phyloP scores from a whole-genome alignment of 2,888 invertebrate species.

The Leptodirus hochenwartii region DNA sequence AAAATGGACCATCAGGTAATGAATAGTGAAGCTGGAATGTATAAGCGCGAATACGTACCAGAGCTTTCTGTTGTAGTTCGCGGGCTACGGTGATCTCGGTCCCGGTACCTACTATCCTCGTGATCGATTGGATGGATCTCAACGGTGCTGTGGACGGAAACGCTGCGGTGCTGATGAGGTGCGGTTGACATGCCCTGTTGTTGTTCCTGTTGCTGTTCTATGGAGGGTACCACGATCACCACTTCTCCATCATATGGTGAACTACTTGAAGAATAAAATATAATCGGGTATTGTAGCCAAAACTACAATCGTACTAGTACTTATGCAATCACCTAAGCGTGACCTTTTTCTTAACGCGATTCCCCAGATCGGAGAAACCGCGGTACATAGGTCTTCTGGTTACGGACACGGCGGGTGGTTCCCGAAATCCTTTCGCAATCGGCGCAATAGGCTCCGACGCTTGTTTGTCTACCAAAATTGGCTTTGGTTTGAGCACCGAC shows the following conservation, averaged over 20 bases:
- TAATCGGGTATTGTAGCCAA: slow-evolving; percentile 6
- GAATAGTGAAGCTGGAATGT: too few relatives aligned
- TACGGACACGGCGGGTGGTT: slow-evolving; percentile 27
- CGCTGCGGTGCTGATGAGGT: background rate
- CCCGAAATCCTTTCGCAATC: slow-evolving; percentile 35
- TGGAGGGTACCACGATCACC: slow-evolving; percentile 33
- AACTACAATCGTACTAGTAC: background rate
- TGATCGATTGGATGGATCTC: too few relatives aligned
- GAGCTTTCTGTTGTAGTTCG: slow-evolving; percentile 44
- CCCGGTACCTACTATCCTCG: too few relatives aligned
- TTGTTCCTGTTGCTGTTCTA: slow-evolving; percentile 21
- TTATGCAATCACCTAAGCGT: slow-evolving; percentile 47
- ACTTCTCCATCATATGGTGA: slow-evolving; percentile 28
- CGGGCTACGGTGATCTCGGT: slow-evolving; percentile 35
- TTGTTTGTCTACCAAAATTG: slow-evolving; percentile 58
- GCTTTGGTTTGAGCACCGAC: slow-evolving; percentile 31
- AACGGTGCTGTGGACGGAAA: slow-evolving; percentile 10
- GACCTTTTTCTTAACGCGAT: slow-evolving; percentile 66
- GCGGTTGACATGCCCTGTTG: slow-evolving; percentile 6
- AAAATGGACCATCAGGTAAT: too few relatives aligned
- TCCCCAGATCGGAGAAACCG: slow-evolving; percentile 60
- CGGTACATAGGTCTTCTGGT: slow-evolving; percentile 43
- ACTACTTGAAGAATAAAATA: slow-evolving; percentile 10
- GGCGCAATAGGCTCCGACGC: slow-evolving; percentile 64
- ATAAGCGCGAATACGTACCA: too few relatives aligned